Evolutionary conservation across 2,888 invertebrate species (phyloP).

Genomic region (Physocephala rufipes): DNA sequence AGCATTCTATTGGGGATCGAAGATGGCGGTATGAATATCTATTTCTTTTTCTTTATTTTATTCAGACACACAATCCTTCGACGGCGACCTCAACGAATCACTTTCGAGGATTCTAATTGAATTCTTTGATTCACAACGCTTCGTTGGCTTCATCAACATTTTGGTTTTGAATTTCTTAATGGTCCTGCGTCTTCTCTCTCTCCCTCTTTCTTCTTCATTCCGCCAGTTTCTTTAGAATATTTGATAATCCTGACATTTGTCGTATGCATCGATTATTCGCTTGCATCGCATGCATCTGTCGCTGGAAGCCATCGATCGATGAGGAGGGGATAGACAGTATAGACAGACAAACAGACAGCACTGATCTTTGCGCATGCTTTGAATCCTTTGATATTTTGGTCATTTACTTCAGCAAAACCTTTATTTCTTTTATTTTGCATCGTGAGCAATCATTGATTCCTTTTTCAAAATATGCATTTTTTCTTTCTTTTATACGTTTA

Average conservation of each 20-base stretch:
- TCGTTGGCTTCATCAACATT: too few species aligned
- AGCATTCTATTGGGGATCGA: not conserved
- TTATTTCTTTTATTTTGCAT: constrained; percentile 34
- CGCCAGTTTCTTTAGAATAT: not conserved
- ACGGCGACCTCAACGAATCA: not conserved
- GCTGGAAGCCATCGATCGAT: constrained; percentile 1
- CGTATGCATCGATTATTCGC: not conserved
- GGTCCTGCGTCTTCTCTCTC: not conserved
- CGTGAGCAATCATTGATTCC: constrained; percentile 1
- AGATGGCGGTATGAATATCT: too few species aligned
- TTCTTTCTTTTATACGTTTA: not conserved
- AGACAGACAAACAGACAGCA: not conserved
- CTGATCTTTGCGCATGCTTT: not conserved
- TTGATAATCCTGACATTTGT: not conserved
- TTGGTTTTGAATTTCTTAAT: too few species aligned
- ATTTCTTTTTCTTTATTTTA: too few species aligned
- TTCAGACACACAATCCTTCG: not conserved
- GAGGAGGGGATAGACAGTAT: not conserved
- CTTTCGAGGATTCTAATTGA: not conserved
- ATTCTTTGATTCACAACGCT: not conserved
- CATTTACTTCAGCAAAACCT: constrained; percentile 45
- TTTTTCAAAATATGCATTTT: constrained; percentile 8
- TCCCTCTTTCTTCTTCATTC: too few species aligned
- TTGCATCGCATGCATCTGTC: not conserved
- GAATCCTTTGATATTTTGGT: constrained; percentile 53